Evolutionary conservation across 2,113 vertebrate genomes (phyloP), one percentile per base, ranked within the genome.

Genomic region (Chamaetylas fuelleborni): DNA sequence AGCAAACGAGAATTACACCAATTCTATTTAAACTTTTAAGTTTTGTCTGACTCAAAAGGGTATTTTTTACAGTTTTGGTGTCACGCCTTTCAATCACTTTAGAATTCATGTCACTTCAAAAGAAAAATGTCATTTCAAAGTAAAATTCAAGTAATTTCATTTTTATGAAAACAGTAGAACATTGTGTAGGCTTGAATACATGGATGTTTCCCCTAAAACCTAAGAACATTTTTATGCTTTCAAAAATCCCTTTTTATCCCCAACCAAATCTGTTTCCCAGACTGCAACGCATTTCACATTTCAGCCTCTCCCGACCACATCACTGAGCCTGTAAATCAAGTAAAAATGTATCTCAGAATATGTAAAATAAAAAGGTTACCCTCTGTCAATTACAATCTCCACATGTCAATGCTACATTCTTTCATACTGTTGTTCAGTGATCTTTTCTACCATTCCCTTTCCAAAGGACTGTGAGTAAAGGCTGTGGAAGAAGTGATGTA

Each of bases 321-420:
- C 90, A 58, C 42, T 69, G 42, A 96, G 82, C 42, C 54, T 87
- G 54, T 50, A 95, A 87, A 89, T 73, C 76, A 82, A 74, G 60
- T 62, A 66, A 89, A 80, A 91, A 93, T 48, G 1, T 25, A 58
- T 88, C 86, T 91, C 71, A 85, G 70, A 38, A 65, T 77, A 84
- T 51, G 43, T 73, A 94, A 95, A 95, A 92, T 79, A 77, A 80
- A 96, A 95, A 91, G 45, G 70, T 74, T 84, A 79, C 11, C 17
- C 26, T 79, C 62, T 64, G 57, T 66, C 94, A 95, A 95, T 77
- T 72, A 85, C 28, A 69, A 15, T 73, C 70, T 47, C 67, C 48
- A 90, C 62, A 90, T 80, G 76, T 73, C 3, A 0, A 47, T 33
- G 62, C 26, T 56, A 42, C 29, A 38, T 89, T 81, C 54, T 60